Base-by-base conservation (phyloP, 2,113 vertebrate genomes). In the Bucco capensis region DNA sequence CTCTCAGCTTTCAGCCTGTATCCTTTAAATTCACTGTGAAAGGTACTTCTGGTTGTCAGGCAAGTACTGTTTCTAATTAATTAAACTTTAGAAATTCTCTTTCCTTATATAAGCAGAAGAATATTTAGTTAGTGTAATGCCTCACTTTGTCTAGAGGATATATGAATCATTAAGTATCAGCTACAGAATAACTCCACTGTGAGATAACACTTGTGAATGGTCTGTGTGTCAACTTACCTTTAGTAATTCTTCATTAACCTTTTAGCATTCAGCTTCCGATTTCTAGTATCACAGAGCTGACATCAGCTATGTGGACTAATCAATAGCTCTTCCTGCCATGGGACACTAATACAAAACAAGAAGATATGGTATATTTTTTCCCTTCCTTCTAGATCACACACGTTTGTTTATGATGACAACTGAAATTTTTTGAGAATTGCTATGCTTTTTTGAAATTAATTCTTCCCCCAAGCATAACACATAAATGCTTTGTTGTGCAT, bases 171-270 rank as follows among this genome's bases (percentile, higher is more conserved):
- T 73, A 77, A 76, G 8, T 54, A 83, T 77, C 58, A 70, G 61
- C 77, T 93, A 37, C 70, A 72, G 66, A 89, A n/a, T 47, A 84
- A 51, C 25, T 86, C 37, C 23, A 23, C 30, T 76, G 50, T 47
- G n/a, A 91, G 42, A 76, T 46, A 69, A 22, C 40, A 54, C 62
- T 84, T 23, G 25, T 54, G 38, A 86, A 50, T 28, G 27, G 30
- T 73, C 70, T 88, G 4, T 85, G 35, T 69, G 84, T 75, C 71
- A 71, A 30, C 38, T 61, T 70, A 44, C 58, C 31, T 79, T 84
- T 88, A 72, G 72, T 90, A 88, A 93, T 84, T 24, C 70, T 91
- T 81, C 58, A 72, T 88, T 92, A 84, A 86, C n/a, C 73, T 90
- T 54, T 73, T 31, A 60, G 17, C 51, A 72, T 57, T 70, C 50